These are phyloP conservation scores for Zelostemma sp. DNA, from an alignment of 1,140 invertebrate genomes.

Conservation along the genomic window DNA sequence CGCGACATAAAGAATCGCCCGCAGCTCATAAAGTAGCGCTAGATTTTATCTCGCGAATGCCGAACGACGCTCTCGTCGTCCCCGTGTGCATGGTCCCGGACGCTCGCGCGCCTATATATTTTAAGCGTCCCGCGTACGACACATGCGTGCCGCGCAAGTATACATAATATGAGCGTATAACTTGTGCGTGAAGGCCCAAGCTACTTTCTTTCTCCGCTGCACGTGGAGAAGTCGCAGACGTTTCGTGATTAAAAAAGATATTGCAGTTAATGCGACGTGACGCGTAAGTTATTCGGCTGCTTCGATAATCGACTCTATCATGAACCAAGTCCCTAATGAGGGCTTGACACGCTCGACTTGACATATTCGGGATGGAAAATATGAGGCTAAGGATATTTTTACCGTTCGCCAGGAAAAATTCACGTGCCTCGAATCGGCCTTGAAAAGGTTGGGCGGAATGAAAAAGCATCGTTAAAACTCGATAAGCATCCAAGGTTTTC, in stretches of 20 bases:
- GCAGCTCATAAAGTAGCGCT: slow-evolving; percentile 70
- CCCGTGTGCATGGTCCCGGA: slow-evolving; percentile 30
- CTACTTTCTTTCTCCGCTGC: not conserved
- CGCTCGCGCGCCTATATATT: slow-evolving; percentile 28
- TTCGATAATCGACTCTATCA: not conserved
- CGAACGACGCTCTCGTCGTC: slow-evolving; percentile 53
- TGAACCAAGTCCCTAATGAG: not conserved
- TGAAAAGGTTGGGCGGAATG: too few relatives aligned
- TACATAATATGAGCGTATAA: slow-evolving; percentile 32
- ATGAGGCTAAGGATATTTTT: not conserved
- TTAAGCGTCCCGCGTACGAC: slow-evolving; percentile 36
- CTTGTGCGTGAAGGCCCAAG: slow-evolving; percentile 7
- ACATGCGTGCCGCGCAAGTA: slow-evolving; percentile 29
- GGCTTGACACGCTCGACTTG: not conserved
- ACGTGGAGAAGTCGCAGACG: not conserved
- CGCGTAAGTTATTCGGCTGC: slow-evolving; percentile 2
- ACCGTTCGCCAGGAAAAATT: too few relatives aligned
- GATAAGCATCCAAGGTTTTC: too few relatives aligned
- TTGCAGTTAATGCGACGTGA: slow-evolving; percentile 1
- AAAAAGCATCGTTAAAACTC: too few relatives aligned
- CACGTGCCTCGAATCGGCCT: too few relatives aligned
- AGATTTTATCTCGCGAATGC: slow-evolving; percentile 67
- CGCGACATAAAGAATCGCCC: slow-evolving; percentile 68
- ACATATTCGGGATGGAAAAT: not conserved
- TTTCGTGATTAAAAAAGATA: slow-evolving; percentile 8